Percentiles rank a stretch among this genome's conserved stretches.
Evolutionary conservation across 2,113 vertebrate species (phyloP).

Genomic region (Strigops habroptila): DNA sequence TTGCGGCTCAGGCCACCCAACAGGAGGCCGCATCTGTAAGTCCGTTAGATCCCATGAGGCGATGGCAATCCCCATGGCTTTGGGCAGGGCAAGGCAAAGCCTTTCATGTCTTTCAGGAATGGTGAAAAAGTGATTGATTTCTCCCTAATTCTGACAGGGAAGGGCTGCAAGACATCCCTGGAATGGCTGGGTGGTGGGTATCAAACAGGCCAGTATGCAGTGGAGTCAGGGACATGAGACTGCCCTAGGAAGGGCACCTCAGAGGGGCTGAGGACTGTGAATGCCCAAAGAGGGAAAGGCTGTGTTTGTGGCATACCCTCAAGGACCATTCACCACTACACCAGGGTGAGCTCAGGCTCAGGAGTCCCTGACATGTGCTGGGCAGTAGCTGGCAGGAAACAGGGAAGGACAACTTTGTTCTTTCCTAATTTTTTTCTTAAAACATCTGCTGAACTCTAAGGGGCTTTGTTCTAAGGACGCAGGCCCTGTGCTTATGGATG

Average conservation of each 20-base stretch:
- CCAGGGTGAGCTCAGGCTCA: rapidly evolving
- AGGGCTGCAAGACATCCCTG: background rate
- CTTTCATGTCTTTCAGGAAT: background rate
- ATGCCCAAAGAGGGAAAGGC: background rate
- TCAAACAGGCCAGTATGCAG: background rate
- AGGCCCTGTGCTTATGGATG: background rate
- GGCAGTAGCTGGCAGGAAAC: background rate
- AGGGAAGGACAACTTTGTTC: background rate
- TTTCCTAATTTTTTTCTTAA: background rate
- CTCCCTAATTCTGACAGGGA: background rate
- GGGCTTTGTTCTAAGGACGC: background rate
- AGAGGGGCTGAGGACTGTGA: background rate
- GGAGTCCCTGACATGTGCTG: background rate
- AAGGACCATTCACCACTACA: background rate
- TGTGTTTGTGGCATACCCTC: background rate
- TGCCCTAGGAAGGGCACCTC: background rate
- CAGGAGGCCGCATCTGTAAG: constrained; percentile 89
- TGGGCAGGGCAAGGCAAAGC: background rate
- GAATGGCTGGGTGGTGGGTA: background rate
- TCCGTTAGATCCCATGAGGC: rapidly evolving
- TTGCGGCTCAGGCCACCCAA: constrained; percentile 90
- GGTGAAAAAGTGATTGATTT: background rate
- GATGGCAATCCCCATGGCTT: background rate
- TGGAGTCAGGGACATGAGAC: background rate
- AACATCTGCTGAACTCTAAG: background rate